Percentiles rank a stretch among this genome's conserved stretches.
These are phyloP conservation scores for Girardinichthys multiradiatus DNA, from an alignment of 2,113 vertebrate species.

Conservation along the genomic window DNA sequence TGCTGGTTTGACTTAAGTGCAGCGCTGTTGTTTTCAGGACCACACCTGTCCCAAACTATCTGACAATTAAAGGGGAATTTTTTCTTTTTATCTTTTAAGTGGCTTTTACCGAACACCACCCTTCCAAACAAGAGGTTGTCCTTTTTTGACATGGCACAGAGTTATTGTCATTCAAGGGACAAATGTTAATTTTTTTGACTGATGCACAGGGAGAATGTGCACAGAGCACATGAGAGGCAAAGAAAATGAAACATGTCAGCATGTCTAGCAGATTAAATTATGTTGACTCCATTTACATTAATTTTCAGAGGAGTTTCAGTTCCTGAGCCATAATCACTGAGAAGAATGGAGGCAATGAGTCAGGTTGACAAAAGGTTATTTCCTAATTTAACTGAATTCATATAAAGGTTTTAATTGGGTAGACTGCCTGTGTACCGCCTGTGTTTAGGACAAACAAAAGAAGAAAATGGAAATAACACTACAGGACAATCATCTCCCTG, in stretches of 20 bases:
- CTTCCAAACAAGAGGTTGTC: too few relatives aligned
- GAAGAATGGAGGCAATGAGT: neutral
- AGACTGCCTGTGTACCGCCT: neutral
- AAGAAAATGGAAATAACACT: neutral
- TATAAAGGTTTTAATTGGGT: neutral
- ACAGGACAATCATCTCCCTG: neutral
- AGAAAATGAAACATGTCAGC: too few relatives aligned
- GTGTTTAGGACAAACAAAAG: neutral
- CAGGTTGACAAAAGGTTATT: neutral
- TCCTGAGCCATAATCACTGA: too few relatives aligned
- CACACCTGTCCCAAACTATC: neutral
- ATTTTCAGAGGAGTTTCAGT: too few relatives aligned
- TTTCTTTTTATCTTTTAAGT: neutral
- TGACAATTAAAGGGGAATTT: neutral
- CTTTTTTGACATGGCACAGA: too few relatives aligned
- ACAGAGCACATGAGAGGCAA: too few relatives aligned
- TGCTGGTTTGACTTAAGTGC: neutral
- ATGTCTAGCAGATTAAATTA: too few relatives aligned
- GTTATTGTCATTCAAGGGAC: too few relatives aligned
- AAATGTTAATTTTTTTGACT: too few relatives aligned
- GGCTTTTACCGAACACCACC: too few relatives aligned
- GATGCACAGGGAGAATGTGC: too few relatives aligned
- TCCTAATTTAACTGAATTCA: neutral
- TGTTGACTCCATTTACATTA: too few relatives aligned
- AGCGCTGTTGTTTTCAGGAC: neutral